These are phyloP conservation scores for Phania funesta DNA, from an alignment of 2,888 invertebrate genomes.

Conservation along the genomic window DNA sequence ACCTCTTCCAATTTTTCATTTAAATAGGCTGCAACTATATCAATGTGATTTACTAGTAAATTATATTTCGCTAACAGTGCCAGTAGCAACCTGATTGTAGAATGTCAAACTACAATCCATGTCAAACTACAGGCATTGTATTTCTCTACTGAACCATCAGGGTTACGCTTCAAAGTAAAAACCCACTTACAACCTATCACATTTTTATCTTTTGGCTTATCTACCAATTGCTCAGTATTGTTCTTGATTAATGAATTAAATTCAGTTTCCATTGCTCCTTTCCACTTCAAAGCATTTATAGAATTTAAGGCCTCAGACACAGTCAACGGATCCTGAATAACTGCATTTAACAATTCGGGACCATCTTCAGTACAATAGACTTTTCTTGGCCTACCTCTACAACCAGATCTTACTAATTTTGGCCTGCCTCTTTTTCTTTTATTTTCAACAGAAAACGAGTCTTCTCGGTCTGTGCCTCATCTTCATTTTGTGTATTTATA, in stretches of 20 bases:
- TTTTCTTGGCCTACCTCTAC: constrained; percentile 45
- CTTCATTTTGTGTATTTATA: not conserved
- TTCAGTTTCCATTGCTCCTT: too few relatives aligned
- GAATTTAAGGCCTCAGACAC: not conserved
- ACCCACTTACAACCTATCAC: too few relatives aligned
- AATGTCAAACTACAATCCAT: too few relatives aligned
- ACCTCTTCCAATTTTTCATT: too few relatives aligned
- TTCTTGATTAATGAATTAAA: too few relatives aligned
- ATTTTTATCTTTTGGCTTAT: too few relatives aligned
- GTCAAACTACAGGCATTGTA: not conserved
- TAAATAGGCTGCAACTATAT: too few relatives aligned
- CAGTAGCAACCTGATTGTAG: too few relatives aligned
- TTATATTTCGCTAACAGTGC: too few relatives aligned
- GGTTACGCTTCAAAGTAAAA: not conserved
- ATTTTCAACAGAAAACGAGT: not conserved
- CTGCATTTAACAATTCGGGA: constrained; percentile 23
- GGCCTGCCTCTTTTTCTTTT: constrained; percentile 27
- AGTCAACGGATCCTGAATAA: constrained; percentile 20
- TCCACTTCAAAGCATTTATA: too few relatives aligned
- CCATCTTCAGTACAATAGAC: constrained; percentile 21
- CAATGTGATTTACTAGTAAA: too few relatives aligned
- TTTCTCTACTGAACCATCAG: not conserved
- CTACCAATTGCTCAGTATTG: too few relatives aligned
- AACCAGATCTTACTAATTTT: not conserved
- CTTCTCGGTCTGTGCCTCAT: not conserved